Evolutionary conservation across 2,113 vertebrate species (phyloP).

Genomic region (Hyaena hyaena): DNA sequence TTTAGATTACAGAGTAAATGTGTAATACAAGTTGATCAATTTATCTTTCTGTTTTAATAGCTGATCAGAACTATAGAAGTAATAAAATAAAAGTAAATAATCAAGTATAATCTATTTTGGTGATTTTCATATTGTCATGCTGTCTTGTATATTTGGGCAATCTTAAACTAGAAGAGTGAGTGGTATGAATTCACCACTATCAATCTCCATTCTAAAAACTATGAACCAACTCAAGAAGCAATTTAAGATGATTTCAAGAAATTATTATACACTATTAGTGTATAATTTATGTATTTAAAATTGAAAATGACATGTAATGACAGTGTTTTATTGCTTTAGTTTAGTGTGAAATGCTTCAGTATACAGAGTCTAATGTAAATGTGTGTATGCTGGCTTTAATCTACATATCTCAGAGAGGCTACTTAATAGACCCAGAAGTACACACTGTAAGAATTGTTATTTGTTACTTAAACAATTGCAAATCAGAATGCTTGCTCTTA

Average conservation of each 20-base stretch:
- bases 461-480: neutral
- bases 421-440: neutral
- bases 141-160: neutral
- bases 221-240: neutral
- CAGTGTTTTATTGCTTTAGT: neutral
- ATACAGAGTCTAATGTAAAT: neutral
- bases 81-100: neutral
- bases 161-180: neutral
- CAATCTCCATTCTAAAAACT: neutral
- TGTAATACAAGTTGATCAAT: neutral
- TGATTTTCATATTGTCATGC: neutral
- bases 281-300: constrained; percentile 6
- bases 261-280: neutral
- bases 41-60: neutral
- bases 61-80: neutral
- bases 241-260: neutral
- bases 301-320: neutral
- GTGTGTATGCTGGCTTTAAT: neutral
- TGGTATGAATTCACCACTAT: neutral
- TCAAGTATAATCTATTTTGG: neutral
- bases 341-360: neutral
- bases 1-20: neutral
- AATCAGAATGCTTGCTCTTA: neutral
- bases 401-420: neutral
- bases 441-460: neutral